Evolutionary conservation across 2,113 vertebrate species (phyloP).

Genomic region (Anoura caudifer): DNA sequence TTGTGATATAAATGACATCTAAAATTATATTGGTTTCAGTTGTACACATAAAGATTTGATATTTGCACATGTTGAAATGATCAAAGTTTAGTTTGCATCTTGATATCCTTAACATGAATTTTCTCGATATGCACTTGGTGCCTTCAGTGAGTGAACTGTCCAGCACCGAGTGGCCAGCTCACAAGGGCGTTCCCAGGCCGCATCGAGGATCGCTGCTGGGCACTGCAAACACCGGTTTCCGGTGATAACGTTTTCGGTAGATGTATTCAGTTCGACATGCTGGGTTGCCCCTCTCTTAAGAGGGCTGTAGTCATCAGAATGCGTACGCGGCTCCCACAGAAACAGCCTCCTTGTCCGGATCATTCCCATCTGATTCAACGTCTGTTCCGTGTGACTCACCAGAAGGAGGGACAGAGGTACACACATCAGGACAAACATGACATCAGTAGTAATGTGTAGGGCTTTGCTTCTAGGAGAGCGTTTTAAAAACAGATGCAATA

Average conservation of each 20-base stretch:
- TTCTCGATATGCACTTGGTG: neutral
- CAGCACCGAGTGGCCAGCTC: neutral
- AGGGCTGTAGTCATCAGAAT: neutral
- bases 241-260: neutral
- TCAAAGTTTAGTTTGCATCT: neutral
- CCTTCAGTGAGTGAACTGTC: neutral
- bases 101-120: neutral
- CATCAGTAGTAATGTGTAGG: neutral
- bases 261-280: neutral
- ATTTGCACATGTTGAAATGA: neutral
- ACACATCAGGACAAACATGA: neutral
- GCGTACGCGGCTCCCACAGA: neutral
- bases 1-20: neutral
- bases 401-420: neutral
- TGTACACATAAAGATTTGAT: neutral
- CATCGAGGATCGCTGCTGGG: neutral
- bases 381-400: neutral
- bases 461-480: neutral
- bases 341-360: neutral
- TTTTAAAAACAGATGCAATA: neutral
- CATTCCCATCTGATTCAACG: neutral
- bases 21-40: neutral
- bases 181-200: neutral
- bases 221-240: neutral
- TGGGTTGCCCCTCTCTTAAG: neutral